Percentiles rank a stretch among this genome's conserved stretches.
Evolutionary conservation across 2,797 vertebrate species (phyloP).

Genomic region (Acanthurus tractus): DNA sequence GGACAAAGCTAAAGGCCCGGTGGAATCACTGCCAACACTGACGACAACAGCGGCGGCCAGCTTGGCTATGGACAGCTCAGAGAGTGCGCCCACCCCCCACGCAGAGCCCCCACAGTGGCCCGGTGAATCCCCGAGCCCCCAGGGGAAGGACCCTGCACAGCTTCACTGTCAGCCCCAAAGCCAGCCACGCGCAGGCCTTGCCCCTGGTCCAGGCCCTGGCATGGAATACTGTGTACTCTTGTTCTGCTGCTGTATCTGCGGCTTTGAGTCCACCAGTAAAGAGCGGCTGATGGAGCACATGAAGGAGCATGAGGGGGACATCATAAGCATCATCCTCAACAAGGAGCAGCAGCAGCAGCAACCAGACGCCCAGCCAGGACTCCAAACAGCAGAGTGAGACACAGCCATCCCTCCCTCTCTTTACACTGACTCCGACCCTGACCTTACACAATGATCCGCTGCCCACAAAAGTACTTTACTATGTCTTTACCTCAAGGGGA

Average conservation of each 20-base stretch:
- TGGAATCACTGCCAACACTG: slow-evolving; percentile 18
- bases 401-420: not conserved
- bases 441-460: slow-evolving; percentile 4
- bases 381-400: slow-evolving; percentile 76
- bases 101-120: slow-evolving; percentile 52
- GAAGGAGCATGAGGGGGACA: slow-evolving; percentile 94
- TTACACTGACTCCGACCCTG: slow-evolving; percentile 15
- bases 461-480: slow-evolving; percentile 25
- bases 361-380: slow-evolving; percentile 64
- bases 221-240: slow-evolving; percentile 94
- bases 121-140: slow-evolving; percentile 19
- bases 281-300: slow-evolving; percentile 92
- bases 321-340: slow-evolving; percentile 97
- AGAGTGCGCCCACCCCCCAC: not conserved
- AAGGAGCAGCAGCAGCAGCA: slow-evolving; percentile 90
- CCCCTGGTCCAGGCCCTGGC: slow-evolving; percentile 50
- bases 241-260: slow-evolving; percentile 99
- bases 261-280: slow-evolving; percentile 97
- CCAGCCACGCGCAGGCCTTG: slow-evolving; percentile 60
- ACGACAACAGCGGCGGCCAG: not conserved
- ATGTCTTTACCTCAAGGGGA: slow-evolving; percentile 39
- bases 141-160: slow-evolving; percentile 71
- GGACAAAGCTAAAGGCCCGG: slow-evolving; percentile 38
- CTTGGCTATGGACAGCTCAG: slow-evolving; percentile 21
- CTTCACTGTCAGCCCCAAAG: slow-evolving; percentile 60